Base-by-base conservation (phyloP, 2,888 invertebrate genomes). In the Drosophila lacicola region DNA sequence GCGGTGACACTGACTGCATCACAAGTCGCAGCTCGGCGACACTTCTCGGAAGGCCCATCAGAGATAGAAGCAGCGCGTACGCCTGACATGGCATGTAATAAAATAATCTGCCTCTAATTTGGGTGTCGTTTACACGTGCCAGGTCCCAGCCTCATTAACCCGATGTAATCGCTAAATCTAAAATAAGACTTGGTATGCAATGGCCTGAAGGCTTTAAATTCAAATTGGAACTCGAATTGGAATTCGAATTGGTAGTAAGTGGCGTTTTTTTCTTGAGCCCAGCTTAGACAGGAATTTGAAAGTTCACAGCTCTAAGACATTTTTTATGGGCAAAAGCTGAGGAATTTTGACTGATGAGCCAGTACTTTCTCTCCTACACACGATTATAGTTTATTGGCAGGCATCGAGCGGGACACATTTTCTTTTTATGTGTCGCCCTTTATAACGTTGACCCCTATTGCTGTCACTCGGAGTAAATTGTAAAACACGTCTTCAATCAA, bases 41-140 rank as follows among this genome's bases (percentile, higher is more conserved):
- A 29, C n/a, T 81, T 86, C 80, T 80, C 42, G 83, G 80, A 81
- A 81, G 45, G 29, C 50, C 19, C 77, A 82, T 81, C 73, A 63
- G 73, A 53, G 70, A 61, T 78, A 65, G 66, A 45, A 51, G 58
- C 49, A 25, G 46, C n/a, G 61, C 47, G 25, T 41, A 45, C 60
- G 51, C 13, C 65, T 66, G 72, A 70, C 72, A 65, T 64, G 65
- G n/a, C 62, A 73, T 69, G 53, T 82, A 90, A 90, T 91, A 85
- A 90, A 90, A 91, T 91, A 89, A 91, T 91, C 85, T 84, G 70
- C 77, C 82, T 80, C 86, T 90, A 91, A 90, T 90, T 90, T 90
- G 90, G 89, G 89, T 87, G 87, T 91, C 90, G 79, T 78, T 91
- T 90, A 86, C 91, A 81, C 84, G 79, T 78, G 87, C 85, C 87